phyloP scores from a whole-genome alignment of 2,797 vertebrate species.

The Alca torda region DNA sequence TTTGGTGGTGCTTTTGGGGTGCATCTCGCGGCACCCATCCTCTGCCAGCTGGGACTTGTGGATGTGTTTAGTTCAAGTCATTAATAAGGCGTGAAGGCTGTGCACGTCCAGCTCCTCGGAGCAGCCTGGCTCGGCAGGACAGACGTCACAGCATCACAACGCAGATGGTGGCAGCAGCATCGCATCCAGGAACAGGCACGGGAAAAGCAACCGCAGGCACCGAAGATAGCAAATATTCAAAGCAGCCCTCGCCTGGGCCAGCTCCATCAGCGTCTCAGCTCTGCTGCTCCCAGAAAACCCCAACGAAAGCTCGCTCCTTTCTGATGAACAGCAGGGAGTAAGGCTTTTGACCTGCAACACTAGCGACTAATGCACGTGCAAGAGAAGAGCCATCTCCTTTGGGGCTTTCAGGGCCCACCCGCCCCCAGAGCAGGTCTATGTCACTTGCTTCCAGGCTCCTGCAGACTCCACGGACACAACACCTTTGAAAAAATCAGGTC shows the following conservation, averaged over 20 bases:
- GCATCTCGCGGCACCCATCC: background rate
- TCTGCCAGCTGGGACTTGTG: background rate
- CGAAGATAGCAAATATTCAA: background rate
- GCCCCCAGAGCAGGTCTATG: background rate
- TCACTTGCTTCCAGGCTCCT: background rate
- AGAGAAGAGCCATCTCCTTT: background rate
- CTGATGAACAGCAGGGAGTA: background rate
- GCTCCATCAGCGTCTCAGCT: background rate
- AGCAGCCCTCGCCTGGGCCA: background rate
- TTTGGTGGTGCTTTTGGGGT: background rate
- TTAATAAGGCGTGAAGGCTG: background rate
- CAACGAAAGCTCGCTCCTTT: background rate
- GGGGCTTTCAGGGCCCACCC: background rate
- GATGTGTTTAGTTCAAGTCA: background rate
- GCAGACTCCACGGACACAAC: fast-evolving
- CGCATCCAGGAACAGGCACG: background rate
- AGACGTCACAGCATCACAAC: fast-evolving
- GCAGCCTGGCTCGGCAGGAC: background rate
- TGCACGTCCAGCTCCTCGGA: background rate
- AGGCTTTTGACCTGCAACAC: background rate
- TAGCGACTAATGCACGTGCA: background rate
- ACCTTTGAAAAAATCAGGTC: background rate
- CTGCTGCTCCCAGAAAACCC: background rate
- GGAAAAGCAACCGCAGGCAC: background rate
- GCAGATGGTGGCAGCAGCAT: background rate